Evolutionary conservation across 2,888 invertebrate species (phyloP).

Genomic region (Pollenia amentaria): DNA sequence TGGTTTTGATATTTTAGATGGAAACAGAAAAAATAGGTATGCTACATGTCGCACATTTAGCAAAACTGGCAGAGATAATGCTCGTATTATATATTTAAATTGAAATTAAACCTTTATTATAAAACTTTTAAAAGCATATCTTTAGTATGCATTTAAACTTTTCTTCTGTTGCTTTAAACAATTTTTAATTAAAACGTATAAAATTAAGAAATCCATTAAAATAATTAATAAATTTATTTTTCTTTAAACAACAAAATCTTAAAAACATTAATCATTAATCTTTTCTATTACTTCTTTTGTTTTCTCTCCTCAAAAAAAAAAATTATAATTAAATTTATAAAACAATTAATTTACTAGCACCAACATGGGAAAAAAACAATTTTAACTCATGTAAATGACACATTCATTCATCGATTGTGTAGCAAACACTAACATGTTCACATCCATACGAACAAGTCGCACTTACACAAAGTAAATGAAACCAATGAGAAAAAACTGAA

Average conservation of each 20-base stretch:
- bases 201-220: not conserved
- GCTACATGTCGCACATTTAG: too few relatives aligned
- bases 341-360: conserved; percentile 14
- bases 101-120: too few relatives aligned
- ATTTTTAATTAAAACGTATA: not conserved
- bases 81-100: too few relatives aligned
- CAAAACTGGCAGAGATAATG: too few relatives aligned
- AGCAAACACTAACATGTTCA: not conserved
- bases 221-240: not conserved
- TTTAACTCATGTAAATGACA: conserved; percentile 32
- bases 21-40: too few relatives aligned
- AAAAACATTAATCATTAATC: conserved; percentile 13
- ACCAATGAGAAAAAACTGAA: conserved; percentile 4
- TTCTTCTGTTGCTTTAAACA: too few relatives aligned
- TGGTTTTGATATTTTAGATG: too few relatives aligned
- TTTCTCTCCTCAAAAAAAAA: not conserved
- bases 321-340: conserved; percentile 35
- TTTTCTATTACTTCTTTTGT: not conserved
- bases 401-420: conserved; percentile 12
- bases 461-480: conserved; percentile 20
- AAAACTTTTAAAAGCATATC: too few relatives aligned
- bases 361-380: not conserved
- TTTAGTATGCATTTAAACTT: too few relatives aligned
- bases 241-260: not conserved
- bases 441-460: not conserved